Percentiles rank a stretch among this genome's conserved stretches.
Conservation (phyloP, 2,797 vertebrate genomes). For the Cirrhinus mrigala region DNA sequence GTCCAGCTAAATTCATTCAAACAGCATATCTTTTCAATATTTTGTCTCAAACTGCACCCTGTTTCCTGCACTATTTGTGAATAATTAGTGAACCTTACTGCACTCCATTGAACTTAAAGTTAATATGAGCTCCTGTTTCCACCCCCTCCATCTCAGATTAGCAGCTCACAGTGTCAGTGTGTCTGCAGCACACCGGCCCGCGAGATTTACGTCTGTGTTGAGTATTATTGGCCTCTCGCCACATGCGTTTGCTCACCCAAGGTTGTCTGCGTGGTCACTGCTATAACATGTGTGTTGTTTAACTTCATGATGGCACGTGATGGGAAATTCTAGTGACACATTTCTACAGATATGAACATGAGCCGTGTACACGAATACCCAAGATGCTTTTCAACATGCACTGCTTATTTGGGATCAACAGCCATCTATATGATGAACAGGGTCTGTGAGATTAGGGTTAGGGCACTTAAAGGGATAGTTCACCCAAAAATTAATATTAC, state of each 20-base stretch:
- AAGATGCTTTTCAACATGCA: slow-evolving; percentile 14
- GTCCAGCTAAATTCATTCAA: background rate
- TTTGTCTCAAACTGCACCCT: background rate
- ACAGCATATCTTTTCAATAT: background rate
- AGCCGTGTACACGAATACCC: slow-evolving; percentile 1
- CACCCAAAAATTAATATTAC: too few relatives aligned
- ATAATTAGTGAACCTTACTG: background rate
- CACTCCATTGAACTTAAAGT: slow-evolving; percentile 68
- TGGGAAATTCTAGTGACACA: slow-evolving; percentile 50
- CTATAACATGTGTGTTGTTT: slow-evolving; percentile 65
- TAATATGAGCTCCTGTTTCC: slow-evolving; percentile 69
- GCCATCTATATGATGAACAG: background rate
- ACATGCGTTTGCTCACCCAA: slow-evolving; percentile 58
- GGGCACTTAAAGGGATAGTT: background rate
- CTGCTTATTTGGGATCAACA: background rate
- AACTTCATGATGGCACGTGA: slow-evolving; percentile 36
- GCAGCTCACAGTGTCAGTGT: slow-evolving; percentile 70
- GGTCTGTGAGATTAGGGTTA: background rate
- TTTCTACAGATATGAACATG: slow-evolving; percentile 28
- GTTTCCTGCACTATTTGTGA: slow-evolving; percentile 1
- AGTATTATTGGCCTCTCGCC: background rate
- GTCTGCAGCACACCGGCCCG: slow-evolving; percentile 35
- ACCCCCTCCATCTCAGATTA: slow-evolving; percentile 74
- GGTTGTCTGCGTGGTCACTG: slow-evolving; percentile 60
- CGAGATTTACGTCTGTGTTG: background rate